Base-by-base conservation (phyloP, 2,797 vertebrate genomes). In the Neostethus bicornis region DNA sequence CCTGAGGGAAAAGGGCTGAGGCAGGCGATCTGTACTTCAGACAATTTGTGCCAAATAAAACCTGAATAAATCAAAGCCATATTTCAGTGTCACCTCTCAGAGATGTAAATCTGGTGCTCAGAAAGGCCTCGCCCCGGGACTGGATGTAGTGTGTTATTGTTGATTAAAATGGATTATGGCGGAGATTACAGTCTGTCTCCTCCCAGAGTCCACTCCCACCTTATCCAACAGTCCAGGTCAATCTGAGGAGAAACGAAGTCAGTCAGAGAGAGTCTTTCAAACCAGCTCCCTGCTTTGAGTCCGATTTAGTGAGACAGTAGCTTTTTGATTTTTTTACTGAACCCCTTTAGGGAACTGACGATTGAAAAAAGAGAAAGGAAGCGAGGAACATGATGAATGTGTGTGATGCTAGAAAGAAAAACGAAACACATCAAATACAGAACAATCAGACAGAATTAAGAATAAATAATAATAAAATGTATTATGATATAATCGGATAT, bases 121-220 rank as follows among this genome's bases (percentile, higher is more conserved):
- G 82, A 75, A 75, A 67, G 63, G 71, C 78, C 84, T 86, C 79
- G 47, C 85, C 81, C 85, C 72, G 70, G 79, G 83, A 84, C 85
- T 85, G 81, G 66, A 83, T 83, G 81, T 75, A 74, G 80, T 48
- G 77, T 91, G 87, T 90, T 91, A 89, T 89, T 88, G 86, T 88
- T 91, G 86, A 92, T 92, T 92, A 90, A 91, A 91, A 87, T 82
- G 88, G 85, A 90, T 91, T 91, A 91, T 84, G 82, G 79, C 53
- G 78, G 77, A 82, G 85, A 87, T 91, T 91, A 89, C 73, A 56
- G 80, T 79, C 80, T 75, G 87, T 87, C 87, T 90, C 77, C 83
- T 83, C 86, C 79, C 80, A 85, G 88, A 86, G 83, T 86, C 86
- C 46, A 67, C 61, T 71, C 73, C 84, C 71, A 87, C 88, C 74